Evolutionary conservation across 2,797 vertebrate species (phyloP).

Genomic region (Lepilemur ruficaudatus): DNA sequence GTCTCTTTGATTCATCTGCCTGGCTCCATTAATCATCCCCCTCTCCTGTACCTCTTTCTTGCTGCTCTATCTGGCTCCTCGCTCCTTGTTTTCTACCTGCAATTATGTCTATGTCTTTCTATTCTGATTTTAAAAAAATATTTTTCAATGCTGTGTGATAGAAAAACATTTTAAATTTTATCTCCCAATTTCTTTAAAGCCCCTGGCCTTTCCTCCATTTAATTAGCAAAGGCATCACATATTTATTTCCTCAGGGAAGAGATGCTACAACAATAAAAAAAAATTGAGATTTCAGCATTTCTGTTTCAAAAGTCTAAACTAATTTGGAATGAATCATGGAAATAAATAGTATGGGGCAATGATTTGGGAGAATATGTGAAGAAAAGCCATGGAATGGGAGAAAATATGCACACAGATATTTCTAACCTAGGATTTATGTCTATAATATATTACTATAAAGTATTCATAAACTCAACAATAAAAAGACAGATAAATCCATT

Average conservation of each 20-base stretch:
- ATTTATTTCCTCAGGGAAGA: constrained; percentile 4
- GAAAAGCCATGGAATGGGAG: background rate
- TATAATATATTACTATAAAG: background rate
- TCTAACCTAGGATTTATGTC: background rate
- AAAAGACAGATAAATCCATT: background rate
- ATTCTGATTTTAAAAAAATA: background rate
- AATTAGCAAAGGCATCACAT: background rate
- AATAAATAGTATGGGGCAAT: background rate
- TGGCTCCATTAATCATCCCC: background rate
- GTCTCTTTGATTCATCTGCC: background rate
- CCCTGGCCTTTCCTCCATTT: background rate
- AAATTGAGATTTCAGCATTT: background rate
- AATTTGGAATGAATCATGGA: background rate
- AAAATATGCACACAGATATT: background rate
- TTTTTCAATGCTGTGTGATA: background rate
- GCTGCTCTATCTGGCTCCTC: background rate
- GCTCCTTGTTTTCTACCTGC: background rate
- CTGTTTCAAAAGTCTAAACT: constrained; percentile 16
- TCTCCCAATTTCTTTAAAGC: background rate
- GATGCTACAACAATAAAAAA: background rate
- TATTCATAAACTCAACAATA: background rate
- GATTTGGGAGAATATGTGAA: background rate
- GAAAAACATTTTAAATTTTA: background rate
- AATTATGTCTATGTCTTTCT: background rate
- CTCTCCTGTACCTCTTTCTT: background rate